Base-by-base conservation (phyloP, 2,888 invertebrate species). In the Corythucha ciliata region DNA sequence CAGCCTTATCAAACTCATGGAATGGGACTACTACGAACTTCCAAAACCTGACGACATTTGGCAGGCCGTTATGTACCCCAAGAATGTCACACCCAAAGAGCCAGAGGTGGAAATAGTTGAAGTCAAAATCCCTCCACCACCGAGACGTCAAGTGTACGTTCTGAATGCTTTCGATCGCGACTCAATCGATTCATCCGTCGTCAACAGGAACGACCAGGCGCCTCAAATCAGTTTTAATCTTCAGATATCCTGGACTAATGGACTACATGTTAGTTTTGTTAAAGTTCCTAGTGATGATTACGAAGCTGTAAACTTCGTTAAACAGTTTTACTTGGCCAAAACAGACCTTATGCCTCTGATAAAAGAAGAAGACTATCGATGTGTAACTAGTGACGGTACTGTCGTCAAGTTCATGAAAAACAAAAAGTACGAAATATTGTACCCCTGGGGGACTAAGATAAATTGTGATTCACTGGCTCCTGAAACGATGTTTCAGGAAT, bases 171-270 rank as follows among this genome's bases (percentile, higher is more conserved):
- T 49, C 21, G 49, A 49, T 22, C 29, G 41, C 1, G 42, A 49
- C 32, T 49, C 49, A 4, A 18, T 49, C 6, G 49, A 49, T 22
- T 49, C 49, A 4, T 33, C 49, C 3, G 24, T 27, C 12, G 8
- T 40, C 4, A 33, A 49, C 14, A 27, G 29, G 26, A 40, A 39
- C 18, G 20, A 16, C 7, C 39, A 27, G 2, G 18, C 40, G 10
- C 41, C 32, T 12, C n/a, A n/a, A 24, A 32, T 41, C 4, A 49
- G 32, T 24, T 49, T 29, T 33, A 41, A 49, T 14, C 22, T 41
- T 22, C 51, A 51, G 21, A 16, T 51, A 8, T 51, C 51, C 2
- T 51, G 37, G 36, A 44, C 51, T 5, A 51, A 44, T 14, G 45
- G 51, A 4, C 37, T 51, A 6, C 51, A 51, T 24, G 24, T 51